phyloP scores from a whole-genome alignment of 2,113 vertebrate species.

The Tiliqua scincoides region DNA sequence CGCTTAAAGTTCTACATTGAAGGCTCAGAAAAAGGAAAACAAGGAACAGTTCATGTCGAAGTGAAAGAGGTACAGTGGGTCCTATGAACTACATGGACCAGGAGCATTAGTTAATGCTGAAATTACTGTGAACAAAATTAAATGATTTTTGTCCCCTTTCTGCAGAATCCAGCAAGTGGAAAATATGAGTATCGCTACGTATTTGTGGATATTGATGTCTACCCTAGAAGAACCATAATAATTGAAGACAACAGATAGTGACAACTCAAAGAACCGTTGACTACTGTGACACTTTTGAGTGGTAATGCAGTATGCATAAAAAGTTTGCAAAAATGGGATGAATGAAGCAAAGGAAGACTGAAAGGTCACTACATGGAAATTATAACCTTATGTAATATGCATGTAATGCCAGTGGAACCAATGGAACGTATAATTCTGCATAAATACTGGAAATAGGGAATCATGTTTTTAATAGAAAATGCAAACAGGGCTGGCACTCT shows the following conservation, averaged over 20 bases:
- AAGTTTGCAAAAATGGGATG: neutral
- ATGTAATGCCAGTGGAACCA: neutral
- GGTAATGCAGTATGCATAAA: neutral
- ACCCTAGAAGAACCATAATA: constrained; percentile 89
- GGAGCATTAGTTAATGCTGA: neutral
- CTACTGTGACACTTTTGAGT: neutral
- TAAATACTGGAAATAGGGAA: neutral
- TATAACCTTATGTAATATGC: neutral
- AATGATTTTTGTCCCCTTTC: constrained; percentile 34
- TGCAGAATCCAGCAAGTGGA: constrained; percentile 87
- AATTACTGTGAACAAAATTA: neutral
- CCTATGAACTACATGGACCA: neutral
- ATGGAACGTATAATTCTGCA: neutral
- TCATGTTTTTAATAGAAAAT: constrained; percentile 12
- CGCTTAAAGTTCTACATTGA: constrained; percentile 95
- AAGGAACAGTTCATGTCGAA: constrained; percentile 90
- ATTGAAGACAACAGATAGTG: constrained; percentile 90
- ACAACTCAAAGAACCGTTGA: neutral
- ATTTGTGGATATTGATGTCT: constrained; percentile 89
- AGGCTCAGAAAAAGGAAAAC: constrained; percentile 88
- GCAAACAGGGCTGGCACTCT: neutral
- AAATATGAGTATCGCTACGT: constrained; percentile 89
- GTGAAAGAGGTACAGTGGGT: constrained; percentile 85
- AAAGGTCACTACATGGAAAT: neutral
- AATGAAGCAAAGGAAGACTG: neutral